A percentile compares a stretch with the other conserved stretches of the same genome.
These are phyloP conservation scores for Parambassis ranga DNA, from an alignment of 2,797 vertebrate genomes.

Conservation along the genomic window DNA sequence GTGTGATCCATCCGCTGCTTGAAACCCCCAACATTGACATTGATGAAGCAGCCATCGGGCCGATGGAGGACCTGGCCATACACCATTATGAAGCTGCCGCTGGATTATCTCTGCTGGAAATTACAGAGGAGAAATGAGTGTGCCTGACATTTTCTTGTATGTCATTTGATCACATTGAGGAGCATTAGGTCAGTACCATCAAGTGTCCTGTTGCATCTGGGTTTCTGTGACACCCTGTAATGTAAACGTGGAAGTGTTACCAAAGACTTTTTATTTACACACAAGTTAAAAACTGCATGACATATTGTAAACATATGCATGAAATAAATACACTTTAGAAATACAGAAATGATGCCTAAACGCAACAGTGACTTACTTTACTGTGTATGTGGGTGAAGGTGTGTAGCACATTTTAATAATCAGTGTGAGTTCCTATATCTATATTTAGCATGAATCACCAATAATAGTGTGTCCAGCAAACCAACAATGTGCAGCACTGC, in stretches of 20 bases:
- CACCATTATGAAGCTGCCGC: slow-evolving; percentile 81
- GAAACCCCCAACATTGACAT: slow-evolving; percentile 94
- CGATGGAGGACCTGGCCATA: slow-evolving; percentile 88
- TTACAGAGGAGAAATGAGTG: slow-evolving; percentile 19
- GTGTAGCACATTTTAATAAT: too few species aligned
- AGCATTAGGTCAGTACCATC: background rate
- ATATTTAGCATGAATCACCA: too few species aligned
- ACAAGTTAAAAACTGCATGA: background rate
- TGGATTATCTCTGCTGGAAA: background rate
- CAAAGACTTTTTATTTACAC: background rate
- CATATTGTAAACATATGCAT: background rate
- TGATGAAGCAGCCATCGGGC: slow-evolving; percentile 83
- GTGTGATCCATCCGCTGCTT: slow-evolving; percentile 86
- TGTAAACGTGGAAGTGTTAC: background rate
- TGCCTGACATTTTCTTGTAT: background rate
- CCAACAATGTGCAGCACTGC: too few species aligned
- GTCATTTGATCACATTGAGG: slow-evolving; percentile 18
- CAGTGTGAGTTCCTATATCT: too few species aligned
- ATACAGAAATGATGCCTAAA: too few species aligned
- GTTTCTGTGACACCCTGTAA: slow-evolving; percentile 32
- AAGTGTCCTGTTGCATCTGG: slow-evolving; percentile 33
- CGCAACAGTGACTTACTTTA: too few species aligned
- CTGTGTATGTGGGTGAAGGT: too few species aligned
- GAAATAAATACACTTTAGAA: too few species aligned
- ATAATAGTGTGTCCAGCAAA: too few species aligned